Conservation (phyloP, 2,113 vertebrate species). For the Gopherus flavomarginatus region DNA sequence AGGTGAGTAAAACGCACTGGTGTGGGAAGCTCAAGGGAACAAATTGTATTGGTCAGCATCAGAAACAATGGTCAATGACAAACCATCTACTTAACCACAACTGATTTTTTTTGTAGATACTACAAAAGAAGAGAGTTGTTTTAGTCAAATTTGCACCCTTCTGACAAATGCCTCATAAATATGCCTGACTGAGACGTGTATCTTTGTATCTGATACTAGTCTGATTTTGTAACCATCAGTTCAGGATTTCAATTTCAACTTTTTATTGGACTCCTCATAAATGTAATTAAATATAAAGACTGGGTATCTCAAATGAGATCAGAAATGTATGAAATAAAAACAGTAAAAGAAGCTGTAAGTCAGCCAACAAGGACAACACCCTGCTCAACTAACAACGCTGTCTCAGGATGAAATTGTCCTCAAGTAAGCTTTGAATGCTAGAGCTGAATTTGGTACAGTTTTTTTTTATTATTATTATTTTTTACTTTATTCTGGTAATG, state of each 20-base stretch:
- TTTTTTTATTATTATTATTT: no score
- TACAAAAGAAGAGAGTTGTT: background rate
- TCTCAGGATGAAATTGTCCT: background rate
- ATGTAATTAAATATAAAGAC: background rate
- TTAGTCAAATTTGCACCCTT: background rate
- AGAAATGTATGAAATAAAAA: background rate
- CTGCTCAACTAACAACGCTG: background rate
- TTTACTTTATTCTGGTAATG: slow-evolving; percentile 50
- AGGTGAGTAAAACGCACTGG: background rate
- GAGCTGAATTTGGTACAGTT: background rate
- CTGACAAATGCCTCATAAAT: background rate
- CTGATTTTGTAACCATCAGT: background rate
- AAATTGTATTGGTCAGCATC: background rate
- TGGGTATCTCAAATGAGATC: background rate
- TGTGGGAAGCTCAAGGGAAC: background rate
- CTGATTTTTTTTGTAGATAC: background rate
- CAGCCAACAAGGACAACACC: background rate
- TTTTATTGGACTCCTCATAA: background rate
- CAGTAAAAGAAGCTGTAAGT: background rate
- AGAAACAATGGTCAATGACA: background rate
- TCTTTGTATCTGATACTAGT: background rate
- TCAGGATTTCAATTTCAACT: background rate
- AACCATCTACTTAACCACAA: background rate
- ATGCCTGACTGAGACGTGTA: background rate
- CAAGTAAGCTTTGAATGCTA: background rate